Conservation (phyloP, 2,113 vertebrate species). For the Etia nguti region DNA sequence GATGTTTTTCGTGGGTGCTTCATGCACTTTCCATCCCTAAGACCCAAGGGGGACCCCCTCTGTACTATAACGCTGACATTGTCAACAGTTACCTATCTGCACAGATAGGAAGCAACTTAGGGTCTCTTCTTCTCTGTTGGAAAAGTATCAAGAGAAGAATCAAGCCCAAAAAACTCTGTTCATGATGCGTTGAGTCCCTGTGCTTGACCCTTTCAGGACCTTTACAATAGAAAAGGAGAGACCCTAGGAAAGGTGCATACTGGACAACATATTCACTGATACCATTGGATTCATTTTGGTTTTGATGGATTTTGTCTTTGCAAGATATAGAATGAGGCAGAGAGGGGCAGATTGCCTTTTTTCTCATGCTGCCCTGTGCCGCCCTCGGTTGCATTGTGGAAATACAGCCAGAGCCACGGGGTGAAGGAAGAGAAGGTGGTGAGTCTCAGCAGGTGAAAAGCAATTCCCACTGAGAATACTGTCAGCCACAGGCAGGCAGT, state of each 20-base stretch:
- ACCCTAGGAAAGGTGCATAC: not conserved
- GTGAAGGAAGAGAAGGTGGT: not conserved
- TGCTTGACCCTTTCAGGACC: not conserved
- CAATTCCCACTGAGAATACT: not conserved
- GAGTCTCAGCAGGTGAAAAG: conserved; percentile 13
- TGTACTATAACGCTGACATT: not conserved
- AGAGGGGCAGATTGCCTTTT: not conserved
- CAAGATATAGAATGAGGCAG: not conserved
- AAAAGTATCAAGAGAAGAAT: not conserved
- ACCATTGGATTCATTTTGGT: not conserved
- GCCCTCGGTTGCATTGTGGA: not conserved
- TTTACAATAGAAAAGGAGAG: not conserved
- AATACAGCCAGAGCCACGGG: not conserved
- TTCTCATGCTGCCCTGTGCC: conserved; percentile 1
- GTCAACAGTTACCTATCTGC: not conserved
- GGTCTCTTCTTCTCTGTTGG: not conserved
- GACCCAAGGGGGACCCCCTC: not conserved
- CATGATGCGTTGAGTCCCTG: not conserved
- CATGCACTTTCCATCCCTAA: not conserved
- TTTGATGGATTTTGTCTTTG: not conserved
- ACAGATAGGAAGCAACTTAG: not conserved
- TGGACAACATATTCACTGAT: not conserved
- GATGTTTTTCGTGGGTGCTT: not conserved
- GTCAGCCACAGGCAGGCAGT: not conserved
- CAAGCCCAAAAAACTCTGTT: not conserved